Base-by-base conservation (phyloP, 2,888 invertebrate species). In the Fragum fragum region DNA sequence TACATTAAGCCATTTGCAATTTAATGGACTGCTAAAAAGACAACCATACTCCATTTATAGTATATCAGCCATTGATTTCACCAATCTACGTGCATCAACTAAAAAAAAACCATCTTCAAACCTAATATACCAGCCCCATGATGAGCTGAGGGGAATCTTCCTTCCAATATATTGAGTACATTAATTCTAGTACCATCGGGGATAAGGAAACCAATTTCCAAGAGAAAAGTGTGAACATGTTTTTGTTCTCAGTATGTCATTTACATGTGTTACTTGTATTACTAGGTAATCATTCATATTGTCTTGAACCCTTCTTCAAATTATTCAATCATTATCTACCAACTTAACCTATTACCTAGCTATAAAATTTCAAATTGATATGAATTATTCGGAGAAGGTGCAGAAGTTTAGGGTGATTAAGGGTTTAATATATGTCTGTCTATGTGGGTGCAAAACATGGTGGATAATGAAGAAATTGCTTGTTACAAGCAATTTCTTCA, bases 221-320 rank as follows among this genome's bases (percentile, higher is more conserved):
- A n/a, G 47, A 14, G 26, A n/a, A 23, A 57, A 57, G 57, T 57
- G 57, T 26, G 21, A 26, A 26, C 57, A 57, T 11, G 57, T 57
- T 57, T 57, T 57, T 57, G 57, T 57, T 57, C 57, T 57, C 57
- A 57, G 57, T 26, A 57, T 57, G 57, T 57, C 57, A 66, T 66
- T 42, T 42, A 39, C 66, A 66, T 66, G 9, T 66, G 66, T 66
- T 66, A 66, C 66, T 42, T 66, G 26, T 39, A 66, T 26, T 66
- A 21, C 42, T 42, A 36, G 32, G 66, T 66, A 66, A 66, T 66
- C 26, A 26, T 23, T 42, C 66, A 39, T 42, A 42, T 9, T 23
- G 42, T 66, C 1, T 14, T 18, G 47, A 47, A 47, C 47, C 47
- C n/a, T 47, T 47, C 47, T 47, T 16, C 47, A 14, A 47, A 18